Base-by-base conservation (phyloP, 2,113 vertebrate species). In the Callipepla squamata region DNA sequence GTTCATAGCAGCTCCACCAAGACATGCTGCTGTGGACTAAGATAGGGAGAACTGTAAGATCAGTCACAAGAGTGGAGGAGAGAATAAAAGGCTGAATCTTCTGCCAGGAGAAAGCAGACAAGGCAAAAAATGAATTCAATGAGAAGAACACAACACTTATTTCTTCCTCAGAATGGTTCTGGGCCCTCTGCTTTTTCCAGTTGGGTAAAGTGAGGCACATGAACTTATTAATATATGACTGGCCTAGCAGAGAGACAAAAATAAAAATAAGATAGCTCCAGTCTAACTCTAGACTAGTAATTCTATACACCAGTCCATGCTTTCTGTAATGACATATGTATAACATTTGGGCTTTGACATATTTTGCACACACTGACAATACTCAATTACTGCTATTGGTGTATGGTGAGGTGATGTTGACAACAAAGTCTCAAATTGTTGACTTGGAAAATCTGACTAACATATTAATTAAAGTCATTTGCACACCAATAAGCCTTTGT, bases 151-250 rank as follows among this genome's bases (percentile, higher is more conserved):
- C 2, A 34, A 5, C 2, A n/a, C 3, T 40, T 70, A 11, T 36
- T 4, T 17, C 19, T 44, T 82, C 15, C 28, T 4, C 26, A 66
- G 20, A 3, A 61, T 14, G 30, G 65, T 82, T 25, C 45, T 81
- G 74, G 11, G 4, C 15, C 38, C 16, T 70, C 25, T 53, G 53
- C 8, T 78, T 74, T 85, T 78, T 32, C 26, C 16, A 23, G 9
- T 2, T 76, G 30, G 10, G 18, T 7, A 45, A 89, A 78, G 51
- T 5, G 7, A 62, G 7, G 1, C 5, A 32, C 0, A 0, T 1
- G 28, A 25, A 34, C 34, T 62, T 45, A 59, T 47, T 36, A 44
- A 3, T 5, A 4, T 25, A 20, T 68, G 7, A 1, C 16, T 62
- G 36, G 13, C 51, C 42, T 69, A 68, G 38, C 9, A 76, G 23